Base-by-base conservation (phyloP, 2,888 invertebrate species). In the Ormyrus rosae region DNA sequence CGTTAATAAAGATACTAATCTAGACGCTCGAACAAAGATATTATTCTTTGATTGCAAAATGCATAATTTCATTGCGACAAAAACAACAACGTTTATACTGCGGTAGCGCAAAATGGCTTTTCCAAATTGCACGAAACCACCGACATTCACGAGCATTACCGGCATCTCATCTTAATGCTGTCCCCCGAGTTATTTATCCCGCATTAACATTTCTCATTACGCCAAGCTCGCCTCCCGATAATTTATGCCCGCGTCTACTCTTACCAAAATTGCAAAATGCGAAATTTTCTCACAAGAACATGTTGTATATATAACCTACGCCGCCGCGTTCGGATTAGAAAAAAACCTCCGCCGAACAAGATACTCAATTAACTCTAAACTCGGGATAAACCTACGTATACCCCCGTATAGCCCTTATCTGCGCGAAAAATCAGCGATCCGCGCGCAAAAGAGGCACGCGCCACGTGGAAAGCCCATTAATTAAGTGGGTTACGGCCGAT, bases 401-500 rank as follows among this genome's bases (percentile, higher is more conserved):
- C 19, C 34, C 34, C 34, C 34, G 34, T 34, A 34, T 19, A 19
- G 19, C 34, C 34, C 34, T 34, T 34, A 34, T 34, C 34, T 34
- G 13, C 34, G 34, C 34, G 4, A 34, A 56, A 71, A 61, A 71
- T 71, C 71, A 60, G 34, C 34, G 34, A 34, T 34, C 11, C 19
- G 10, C 13, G 10, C 13, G 56, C 55, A 73, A 73, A 51, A 70
- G n/a, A 50, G 10, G n/a, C 50, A 53, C 63, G 48, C 73, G 64
- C 19, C 13, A 64, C 10, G 51, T 65, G 64, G 78, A 78, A 78
- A 78, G 78, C 58, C 19, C 61, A 71, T 78, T 78, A 65, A 78
- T 78, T 71, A 71, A 71, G 50, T 65, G 56, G 78, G 71, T 55
- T 58, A 64, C 48, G 48, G 11, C 11, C 70, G 50, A 58, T 46